Evolutionary conservation across 2,888 invertebrate genomes (phyloP), one percentile per base, ranked within the genome.

Genomic region (Notodonta ziczac): DNA sequence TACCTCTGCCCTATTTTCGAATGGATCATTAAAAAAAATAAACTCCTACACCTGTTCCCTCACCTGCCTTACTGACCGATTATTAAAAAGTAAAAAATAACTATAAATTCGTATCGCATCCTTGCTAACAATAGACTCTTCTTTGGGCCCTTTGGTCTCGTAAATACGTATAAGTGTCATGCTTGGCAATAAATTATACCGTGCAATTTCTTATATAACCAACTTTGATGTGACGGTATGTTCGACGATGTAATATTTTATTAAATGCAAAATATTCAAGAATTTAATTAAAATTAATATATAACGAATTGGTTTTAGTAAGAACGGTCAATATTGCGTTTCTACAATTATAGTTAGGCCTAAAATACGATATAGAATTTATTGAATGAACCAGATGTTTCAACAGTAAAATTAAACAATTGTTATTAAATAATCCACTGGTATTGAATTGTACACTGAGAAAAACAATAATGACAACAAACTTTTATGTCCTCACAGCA

Each of bases 1-100:
- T 85, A 76, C 80, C 57, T 80, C 78, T 76, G 81, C 79, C 80
- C 85, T 83, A 84, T 81, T 83, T 87, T 80, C 78, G 72, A 58
- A 71, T 75, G 66, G 66, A 78, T 74, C 71, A 65, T 72, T 70
- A 75, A 77, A 77, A 86, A n/a, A 86, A 84, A 82, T 82, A 76
- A 77, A 72, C 73, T 73, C 53, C 63, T 78, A 84, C 90, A 90
- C 89, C 89, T 90, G 90, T 88, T 82, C 74, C 60, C 59, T 68
- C 92, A 92, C 89, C 92, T 92, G 92, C 87, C 84, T 76, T 70
- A 72, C 81, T 87, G 86, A 84, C 87, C 86, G 77, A 80, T 79
- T 82, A 80, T 82, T 82, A 81, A 84, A 81, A 77, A 72, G 65
- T 66, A 75, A 77, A 82, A 85, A 84, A 85, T 74, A 67, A 24